These are phyloP conservation scores for Spinus olivaceus DNA, from an alignment of 2,797 vertebrate species.

Conservation along the genomic window DNA sequence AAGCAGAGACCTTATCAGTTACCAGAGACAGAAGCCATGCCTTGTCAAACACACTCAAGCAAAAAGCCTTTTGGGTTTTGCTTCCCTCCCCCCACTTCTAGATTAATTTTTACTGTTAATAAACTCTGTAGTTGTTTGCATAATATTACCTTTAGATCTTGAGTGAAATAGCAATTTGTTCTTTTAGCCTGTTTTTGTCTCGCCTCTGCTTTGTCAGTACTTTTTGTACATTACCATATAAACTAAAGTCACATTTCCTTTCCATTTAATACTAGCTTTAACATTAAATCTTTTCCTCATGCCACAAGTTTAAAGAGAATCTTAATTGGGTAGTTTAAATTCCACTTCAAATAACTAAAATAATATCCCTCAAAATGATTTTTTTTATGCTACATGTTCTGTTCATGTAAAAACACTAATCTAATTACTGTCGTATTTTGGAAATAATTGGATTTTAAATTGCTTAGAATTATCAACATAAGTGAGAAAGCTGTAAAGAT, in stretches of 20 bases:
- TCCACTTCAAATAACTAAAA: background rate
- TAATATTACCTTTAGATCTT: background rate
- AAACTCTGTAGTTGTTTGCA: background rate
- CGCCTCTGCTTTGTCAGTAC: background rate
- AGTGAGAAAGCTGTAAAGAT: slow-evolving; percentile 73
- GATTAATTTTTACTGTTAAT: background rate
- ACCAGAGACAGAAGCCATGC: slow-evolving; percentile 6
- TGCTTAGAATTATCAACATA: slow-evolving; percentile 74
- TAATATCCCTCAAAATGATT: slow-evolving; percentile 8
- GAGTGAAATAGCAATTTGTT: background rate
- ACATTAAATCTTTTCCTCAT: background rate
- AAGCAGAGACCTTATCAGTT: slow-evolving; percentile 2
- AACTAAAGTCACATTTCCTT: background rate
- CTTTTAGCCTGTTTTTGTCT: background rate
- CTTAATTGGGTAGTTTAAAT: background rate
- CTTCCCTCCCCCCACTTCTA: background rate
- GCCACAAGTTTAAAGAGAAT: background rate
- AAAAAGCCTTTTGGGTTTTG: background rate
- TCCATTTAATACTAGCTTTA: background rate
- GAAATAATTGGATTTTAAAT: slow-evolving; percentile 71
- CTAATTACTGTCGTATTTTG: slow-evolving; percentile 56
- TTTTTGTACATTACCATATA: background rate
- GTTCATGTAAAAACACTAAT: slow-evolving; percentile 43
- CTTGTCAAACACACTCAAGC: background rate
- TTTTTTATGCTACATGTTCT: slow-evolving; percentile 3